phyloP scores from a whole-genome alignment of 2,113 vertebrate species.

The Paramormyrops kingsleyae region DNA sequence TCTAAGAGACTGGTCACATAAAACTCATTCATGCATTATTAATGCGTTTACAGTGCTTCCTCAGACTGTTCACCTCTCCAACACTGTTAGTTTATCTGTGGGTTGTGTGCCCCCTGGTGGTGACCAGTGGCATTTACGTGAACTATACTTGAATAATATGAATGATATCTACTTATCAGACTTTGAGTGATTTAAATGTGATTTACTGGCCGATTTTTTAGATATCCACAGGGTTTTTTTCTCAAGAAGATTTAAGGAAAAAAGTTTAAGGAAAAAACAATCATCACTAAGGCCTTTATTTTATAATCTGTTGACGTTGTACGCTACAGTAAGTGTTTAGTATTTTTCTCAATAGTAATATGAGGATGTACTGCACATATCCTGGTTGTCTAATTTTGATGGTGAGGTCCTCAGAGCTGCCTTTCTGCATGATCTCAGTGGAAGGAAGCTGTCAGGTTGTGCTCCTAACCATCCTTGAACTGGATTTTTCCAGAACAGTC shows the following conservation, averaged over 20 bases:
- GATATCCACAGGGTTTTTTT: neutral
- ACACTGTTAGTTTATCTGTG: neutral
- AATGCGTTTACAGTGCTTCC: neutral
- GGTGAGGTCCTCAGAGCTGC: neutral
- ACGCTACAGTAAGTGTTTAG: neutral
- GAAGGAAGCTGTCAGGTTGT: neutral
- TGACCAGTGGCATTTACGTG: neutral
- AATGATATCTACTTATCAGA: neutral
- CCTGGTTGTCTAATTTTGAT: neutral
- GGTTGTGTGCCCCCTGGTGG: neutral
- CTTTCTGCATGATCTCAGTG: neutral
- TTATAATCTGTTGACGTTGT: neutral
- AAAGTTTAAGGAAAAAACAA: neutral
- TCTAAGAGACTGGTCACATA: neutral
- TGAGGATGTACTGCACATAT: neutral
- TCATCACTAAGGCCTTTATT: neutral
- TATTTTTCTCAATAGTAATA: neutral
- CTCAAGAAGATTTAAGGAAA: neutral
- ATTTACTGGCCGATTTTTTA: neutral
- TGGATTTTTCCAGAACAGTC: neutral
- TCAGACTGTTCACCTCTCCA: neutral
- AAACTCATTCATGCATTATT: slow-evolving; percentile 2
- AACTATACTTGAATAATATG: neutral
- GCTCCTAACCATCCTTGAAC: neutral
- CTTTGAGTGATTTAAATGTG: neutral